Conservation (phyloP, 2,113 vertebrate species). For the Merops nubicus region DNA sequence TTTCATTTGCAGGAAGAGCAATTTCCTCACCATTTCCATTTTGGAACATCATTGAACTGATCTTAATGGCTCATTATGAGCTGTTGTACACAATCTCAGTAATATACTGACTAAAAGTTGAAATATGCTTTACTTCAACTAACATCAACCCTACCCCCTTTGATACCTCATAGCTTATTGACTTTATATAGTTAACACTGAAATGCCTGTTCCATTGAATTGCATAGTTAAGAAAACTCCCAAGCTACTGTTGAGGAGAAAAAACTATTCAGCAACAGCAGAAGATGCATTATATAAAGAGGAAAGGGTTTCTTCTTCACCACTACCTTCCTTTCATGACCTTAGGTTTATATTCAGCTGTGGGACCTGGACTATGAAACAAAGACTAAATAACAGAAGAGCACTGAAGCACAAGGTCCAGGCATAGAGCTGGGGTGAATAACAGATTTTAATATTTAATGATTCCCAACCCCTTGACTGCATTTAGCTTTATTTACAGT, state of each 20-base stretch:
- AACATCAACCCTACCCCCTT: conserved; percentile 69
- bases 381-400: neutral
- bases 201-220: conserved; percentile 77
- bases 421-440: neutral
- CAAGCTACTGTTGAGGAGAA: conserved; percentile 64
- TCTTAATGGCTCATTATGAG: neutral
- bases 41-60: neutral
- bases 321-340: neutral
- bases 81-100: neutral
- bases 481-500: neutral
- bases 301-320: neutral
- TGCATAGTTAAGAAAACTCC: conserved; percentile 78
- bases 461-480: neutral
- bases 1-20: neutral
- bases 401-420: neutral
- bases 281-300: neutral
- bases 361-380: neutral
- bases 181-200: conserved; percentile 70
- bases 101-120: neutral
- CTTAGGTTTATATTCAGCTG: neutral
- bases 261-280: neutral
- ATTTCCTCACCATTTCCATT: neutral
- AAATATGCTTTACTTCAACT: neutral
- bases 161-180: conserved; percentile 78
- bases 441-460: neutral